Percentiles rank a stretch among this genome's conserved stretches.
phyloP scores from a whole-genome alignment of 2,113 vertebrate species.

The Leucosticte australis region DNA sequence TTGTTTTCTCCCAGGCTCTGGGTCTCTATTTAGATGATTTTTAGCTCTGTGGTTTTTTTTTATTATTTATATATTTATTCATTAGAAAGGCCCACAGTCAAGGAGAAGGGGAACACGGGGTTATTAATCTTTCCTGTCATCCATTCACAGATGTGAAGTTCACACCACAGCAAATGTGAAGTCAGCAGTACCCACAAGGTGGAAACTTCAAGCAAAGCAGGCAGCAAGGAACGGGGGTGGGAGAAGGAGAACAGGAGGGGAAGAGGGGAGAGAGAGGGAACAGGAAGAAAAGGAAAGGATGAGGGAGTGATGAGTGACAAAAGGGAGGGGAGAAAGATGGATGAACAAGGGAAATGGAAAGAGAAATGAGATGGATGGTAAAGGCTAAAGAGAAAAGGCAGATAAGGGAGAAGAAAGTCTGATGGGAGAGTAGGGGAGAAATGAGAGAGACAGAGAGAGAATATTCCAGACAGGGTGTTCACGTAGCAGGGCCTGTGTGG shows the following conservation, averaged over 20 bases:
- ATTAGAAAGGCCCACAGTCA: conserved; percentile 80
- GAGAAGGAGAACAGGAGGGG: not conserved
- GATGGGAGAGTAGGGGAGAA: conserved; percentile 33
- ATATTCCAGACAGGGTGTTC: conserved; percentile 51
- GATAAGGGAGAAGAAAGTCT: conserved; percentile 66
- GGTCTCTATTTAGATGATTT: conserved; percentile 85
- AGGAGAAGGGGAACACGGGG: conserved; percentile 77
- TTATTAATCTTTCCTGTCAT: conserved; percentile 99
- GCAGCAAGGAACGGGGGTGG: conserved; percentile 49
- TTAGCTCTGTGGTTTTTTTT: conserved; percentile 17
- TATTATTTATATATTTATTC: conserved; percentile 82
- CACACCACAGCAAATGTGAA: conserved; percentile 92
- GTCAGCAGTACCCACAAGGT: conserved; percentile 93
- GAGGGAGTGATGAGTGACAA: not conserved
- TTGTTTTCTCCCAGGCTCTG: conserved; percentile 84
- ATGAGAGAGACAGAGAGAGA: not conserved
- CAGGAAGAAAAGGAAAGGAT: not conserved
- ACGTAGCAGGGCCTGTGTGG: conserved; percentile 23
- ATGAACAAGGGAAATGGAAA: conserved; percentile 20
- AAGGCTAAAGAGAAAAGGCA: conserved; percentile 51
- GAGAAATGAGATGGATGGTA: conserved; percentile 36
- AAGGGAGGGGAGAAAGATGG: conserved; percentile 3
- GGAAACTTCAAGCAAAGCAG: conserved; percentile 81
- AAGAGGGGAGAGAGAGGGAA: not conserved
- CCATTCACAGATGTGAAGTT: conserved; percentile 95